These are phyloP conservation scores for Peromyscus polionotus DNA, from an alignment of 2,113 vertebrate genomes.

Conservation along the genomic window DNA sequence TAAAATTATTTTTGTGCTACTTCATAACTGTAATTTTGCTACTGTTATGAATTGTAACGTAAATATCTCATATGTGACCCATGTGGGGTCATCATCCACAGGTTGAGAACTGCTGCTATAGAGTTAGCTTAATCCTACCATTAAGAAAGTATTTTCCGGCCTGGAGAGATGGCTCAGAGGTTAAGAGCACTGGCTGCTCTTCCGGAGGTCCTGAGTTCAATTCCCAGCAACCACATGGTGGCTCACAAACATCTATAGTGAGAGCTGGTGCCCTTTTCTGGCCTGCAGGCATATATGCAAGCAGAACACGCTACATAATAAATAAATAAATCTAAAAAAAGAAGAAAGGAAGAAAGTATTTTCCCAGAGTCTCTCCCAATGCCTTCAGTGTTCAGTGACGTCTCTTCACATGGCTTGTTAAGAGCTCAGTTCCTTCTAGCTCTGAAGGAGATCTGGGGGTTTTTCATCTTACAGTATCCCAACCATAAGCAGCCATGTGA, in stretches of 20 bases:
- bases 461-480: neutral
- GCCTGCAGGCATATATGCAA: too few relatives aligned
- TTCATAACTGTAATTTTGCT: neutral
- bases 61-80: neutral
- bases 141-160: neutral
- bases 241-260: too few relatives aligned
- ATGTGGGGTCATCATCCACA: neutral
- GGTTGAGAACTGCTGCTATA: neutral
- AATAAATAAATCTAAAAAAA: too few relatives aligned
- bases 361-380: neutral
- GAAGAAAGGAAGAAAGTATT: neutral
- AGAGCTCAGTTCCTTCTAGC: neutral
- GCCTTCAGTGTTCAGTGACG: neutral
- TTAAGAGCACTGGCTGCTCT: too few relatives aligned
- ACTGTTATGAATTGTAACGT: neutral
- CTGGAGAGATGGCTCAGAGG: too few relatives aligned
- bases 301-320: too few relatives aligned
- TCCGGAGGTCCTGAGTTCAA: too few relatives aligned
- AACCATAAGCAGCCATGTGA: neutral
- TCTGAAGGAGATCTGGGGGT: neutral
- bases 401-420: neutral
- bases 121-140: neutral
- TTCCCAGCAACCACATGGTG: too few relatives aligned
- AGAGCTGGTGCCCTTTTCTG: too few relatives aligned
- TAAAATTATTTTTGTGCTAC: neutral